Conservation (phyloP, 2,113 vertebrate genomes). For the Pseudonaja textilis region DNA sequence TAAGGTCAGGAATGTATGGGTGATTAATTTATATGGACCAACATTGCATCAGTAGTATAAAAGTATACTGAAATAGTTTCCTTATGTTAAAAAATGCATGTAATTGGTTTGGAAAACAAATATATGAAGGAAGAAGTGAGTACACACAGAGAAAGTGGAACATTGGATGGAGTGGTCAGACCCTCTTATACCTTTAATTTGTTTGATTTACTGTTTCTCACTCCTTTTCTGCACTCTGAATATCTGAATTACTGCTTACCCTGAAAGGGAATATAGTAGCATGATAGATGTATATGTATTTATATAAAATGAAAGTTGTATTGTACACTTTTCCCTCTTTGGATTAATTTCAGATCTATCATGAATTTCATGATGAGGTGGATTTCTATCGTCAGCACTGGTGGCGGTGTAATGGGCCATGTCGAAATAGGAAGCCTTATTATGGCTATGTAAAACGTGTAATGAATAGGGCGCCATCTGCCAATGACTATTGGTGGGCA, state of each 20-base stretch:
- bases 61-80: neutral
- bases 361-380: constrained; percentile 87
- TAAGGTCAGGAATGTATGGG: neutral
- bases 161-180: neutral
- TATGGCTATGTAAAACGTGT: constrained; percentile 90
- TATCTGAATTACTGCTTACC: neutral
- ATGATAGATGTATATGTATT: neutral
- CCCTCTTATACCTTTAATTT: neutral
- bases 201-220: neutral
- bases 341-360: constrained; percentile 77
- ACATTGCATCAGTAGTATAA: neutral
- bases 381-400: constrained; percentile 92
- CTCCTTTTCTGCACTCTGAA: neutral
- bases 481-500: constrained; percentile 88
- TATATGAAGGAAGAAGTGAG: neutral
- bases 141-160: neutral
- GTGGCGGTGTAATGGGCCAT: constrained; percentile 93
- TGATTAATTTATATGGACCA: neutral
- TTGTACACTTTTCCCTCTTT: neutral
- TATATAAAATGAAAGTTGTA: neutral
- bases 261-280: neutral
- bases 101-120: neutral
- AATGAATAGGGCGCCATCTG: constrained; percentile 89
- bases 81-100: neutral
- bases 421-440: constrained; percentile 78